These are phyloP conservation scores for Criorhina ranunculi DNA, from an alignment of 2,888 invertebrate genomes.

Conservation along the genomic window DNA sequence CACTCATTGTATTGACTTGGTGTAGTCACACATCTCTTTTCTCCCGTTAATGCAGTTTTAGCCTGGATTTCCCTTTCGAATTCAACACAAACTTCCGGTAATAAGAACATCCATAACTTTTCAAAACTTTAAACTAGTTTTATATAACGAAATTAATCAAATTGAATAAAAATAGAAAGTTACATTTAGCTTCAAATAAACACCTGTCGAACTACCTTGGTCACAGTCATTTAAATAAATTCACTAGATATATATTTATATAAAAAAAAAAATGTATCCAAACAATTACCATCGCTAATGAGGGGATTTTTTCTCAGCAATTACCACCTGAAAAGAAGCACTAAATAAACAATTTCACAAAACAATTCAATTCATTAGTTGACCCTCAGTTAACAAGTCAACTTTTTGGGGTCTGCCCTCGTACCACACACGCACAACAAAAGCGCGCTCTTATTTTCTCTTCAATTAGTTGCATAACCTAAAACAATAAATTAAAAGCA, in stretches of 20 bases:
- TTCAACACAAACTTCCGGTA: no score
- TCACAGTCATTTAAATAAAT: slow-evolving; percentile 28
- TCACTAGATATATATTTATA: neutral
- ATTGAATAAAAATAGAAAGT: neutral
- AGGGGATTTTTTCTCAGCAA: slow-evolving; percentile 30
- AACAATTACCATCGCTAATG: slow-evolving; percentile 52
- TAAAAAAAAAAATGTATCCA: slow-evolving; percentile 15
- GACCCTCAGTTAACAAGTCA: slow-evolving; percentile 57
- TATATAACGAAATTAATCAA: no score
- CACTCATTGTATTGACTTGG: no score
- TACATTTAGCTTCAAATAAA: slow-evolving; percentile 1
- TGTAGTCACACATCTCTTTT: neutral
- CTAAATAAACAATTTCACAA: slow-evolving; percentile 39
- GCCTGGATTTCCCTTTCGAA: no score
- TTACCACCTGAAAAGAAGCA: slow-evolving; percentile 38
- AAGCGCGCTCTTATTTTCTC: slow-evolving; percentile 43
- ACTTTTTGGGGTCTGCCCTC: slow-evolving; percentile 45
- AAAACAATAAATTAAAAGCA: slow-evolving; percentile 37
- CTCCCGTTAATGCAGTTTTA: neutral
- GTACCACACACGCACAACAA: slow-evolving; percentile 8
- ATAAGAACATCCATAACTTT: no score
- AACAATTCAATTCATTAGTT: slow-evolving; percentile 66
- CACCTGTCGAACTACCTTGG: slow-evolving; percentile 12
- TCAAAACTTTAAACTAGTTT: no score
- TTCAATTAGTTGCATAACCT: slow-evolving; percentile 64